These are phyloP conservation scores for Idris sp. DNA, from an alignment of 1,140 invertebrate species.

Conservation along the genomic window DNA sequence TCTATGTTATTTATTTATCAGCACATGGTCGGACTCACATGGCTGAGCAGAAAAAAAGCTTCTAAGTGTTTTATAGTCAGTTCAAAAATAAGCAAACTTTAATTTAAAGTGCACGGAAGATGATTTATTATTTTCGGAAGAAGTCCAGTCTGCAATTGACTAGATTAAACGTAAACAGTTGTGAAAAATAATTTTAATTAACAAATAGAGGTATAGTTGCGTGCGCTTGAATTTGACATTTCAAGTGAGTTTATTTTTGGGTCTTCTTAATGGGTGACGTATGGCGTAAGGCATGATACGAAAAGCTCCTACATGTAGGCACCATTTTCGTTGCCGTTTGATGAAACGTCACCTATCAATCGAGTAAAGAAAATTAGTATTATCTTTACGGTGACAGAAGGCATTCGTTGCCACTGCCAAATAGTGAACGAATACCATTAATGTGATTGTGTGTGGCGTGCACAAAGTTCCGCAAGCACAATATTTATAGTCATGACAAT, in stretches of 20 bases:
- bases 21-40: too few relatives aligned
- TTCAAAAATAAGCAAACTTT: too few relatives aligned
- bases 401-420: constrained; percentile 37
- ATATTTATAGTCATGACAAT: constrained; percentile 63
- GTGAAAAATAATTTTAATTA: constrained; percentile 43
- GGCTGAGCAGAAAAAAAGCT: too few relatives aligned
- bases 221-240: constrained; percentile 47
- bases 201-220: constrained; percentile 55
- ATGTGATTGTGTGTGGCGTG: constrained; percentile 31
- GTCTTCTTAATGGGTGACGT: constrained; percentile 58
- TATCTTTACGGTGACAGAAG: constrained; percentile 22
- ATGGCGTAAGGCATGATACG: constrained; percentile 31
- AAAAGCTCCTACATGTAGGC: constrained; percentile 17
- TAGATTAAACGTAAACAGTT: constrained; percentile 34
- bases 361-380: constrained; percentile 12
- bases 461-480: constrained; percentile 34
- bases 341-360: constrained; percentile 7
- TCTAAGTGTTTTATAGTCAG: too few relatives aligned
- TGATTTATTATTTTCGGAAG: neutral
- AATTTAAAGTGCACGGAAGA: too few relatives aligned
- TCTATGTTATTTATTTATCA: too few relatives aligned
- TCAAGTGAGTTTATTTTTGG: constrained; percentile 61
- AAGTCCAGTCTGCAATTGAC: constrained; percentile 26
- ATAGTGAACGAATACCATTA: constrained; percentile 32
- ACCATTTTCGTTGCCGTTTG: constrained; percentile 24